Percentiles rank a stretch among this genome's conserved stretches.
These are phyloP conservation scores for Sorex araneus DNA, from an alignment of 2,113 vertebrate genomes.

Conservation along the genomic window DNA sequence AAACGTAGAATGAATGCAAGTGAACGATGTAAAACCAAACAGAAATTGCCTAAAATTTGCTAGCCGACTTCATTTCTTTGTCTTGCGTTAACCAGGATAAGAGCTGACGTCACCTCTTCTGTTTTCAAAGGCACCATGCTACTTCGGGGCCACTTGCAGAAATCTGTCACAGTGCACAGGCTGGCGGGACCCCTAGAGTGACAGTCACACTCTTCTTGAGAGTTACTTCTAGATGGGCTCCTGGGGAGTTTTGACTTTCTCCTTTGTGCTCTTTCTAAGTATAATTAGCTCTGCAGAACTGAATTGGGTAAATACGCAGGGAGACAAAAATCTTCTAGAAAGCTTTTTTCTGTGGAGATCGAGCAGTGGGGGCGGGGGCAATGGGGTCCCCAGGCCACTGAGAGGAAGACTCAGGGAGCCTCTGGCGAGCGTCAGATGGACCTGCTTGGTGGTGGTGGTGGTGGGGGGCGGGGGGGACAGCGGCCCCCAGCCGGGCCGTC, in stretches of 20 bases:
- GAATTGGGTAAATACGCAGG: background rate
- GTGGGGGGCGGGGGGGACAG: too few species aligned
- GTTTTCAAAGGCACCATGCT: background rate
- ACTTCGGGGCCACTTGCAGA: background rate
- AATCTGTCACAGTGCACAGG: background rate
- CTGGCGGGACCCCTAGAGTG: background rate
- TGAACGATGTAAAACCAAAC: background rate
- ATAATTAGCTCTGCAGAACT: background rate
- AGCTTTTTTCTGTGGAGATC: too few species aligned
- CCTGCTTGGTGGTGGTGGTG: too few species aligned
- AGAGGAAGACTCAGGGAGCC: too few species aligned
- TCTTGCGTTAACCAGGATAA: background rate
- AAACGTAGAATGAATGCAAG: background rate
- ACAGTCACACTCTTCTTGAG: background rate
- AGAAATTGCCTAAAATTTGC: background rate
- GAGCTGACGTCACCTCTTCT: background rate
- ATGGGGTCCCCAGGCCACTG: too few species aligned
- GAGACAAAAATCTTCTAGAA: background rate
- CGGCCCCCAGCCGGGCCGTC: background rate
- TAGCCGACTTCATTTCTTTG: constrained; percentile 20
- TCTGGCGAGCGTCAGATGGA: too few species aligned
- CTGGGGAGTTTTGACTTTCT: constrained; percentile 1
- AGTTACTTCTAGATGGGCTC: constrained; percentile 24
- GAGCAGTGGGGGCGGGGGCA: too few species aligned
- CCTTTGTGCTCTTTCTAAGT: background rate